Conservation (phyloP, 2,888 invertebrate genomes). For the Heliconius charithonia region DNA sequence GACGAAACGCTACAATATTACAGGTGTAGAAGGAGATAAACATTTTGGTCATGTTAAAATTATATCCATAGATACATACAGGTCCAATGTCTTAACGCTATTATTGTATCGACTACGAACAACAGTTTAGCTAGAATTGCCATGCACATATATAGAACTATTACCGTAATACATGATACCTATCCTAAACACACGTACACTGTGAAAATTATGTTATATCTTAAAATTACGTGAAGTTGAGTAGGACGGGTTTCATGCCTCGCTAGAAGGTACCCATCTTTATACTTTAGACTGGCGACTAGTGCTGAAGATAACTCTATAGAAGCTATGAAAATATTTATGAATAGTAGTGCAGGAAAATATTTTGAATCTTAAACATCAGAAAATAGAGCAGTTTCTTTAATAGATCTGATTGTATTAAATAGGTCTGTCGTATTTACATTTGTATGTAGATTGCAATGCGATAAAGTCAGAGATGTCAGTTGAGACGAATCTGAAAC, state of each 20-base stretch:
- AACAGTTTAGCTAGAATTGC: constrained; percentile 79
- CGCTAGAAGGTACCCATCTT: constrained; percentile 57
- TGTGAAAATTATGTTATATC: constrained; percentile 66
- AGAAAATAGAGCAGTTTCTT: constrained; percentile 77
- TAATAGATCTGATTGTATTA: constrained; percentile 77
- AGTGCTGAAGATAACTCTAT: constrained; percentile 71
- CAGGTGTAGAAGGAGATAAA: constrained; percentile 42
- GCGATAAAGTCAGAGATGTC: constrained; percentile 50
- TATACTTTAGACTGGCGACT: constrained; percentile 54
- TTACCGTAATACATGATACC: constrained; percentile 67
- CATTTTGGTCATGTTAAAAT: constrained; percentile 65
- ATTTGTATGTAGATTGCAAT: constrained; percentile 73
- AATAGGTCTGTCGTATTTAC: constrained; percentile 72
- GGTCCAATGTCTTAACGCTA: constrained; percentile 68
- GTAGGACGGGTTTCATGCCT: constrained; percentile 62
- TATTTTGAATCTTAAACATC: constrained; percentile 71
- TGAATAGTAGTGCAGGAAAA: constrained; percentile 77
- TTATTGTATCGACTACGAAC: constrained; percentile 81
- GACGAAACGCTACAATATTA: constrained; percentile 25
- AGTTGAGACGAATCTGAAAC: constrained; percentile 51
- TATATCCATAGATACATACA: constrained; percentile 54
- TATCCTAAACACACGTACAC: constrained; percentile 79
- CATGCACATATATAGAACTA: constrained; percentile 79
- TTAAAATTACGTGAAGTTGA: constrained; percentile 65
- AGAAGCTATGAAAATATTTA: constrained; percentile 79